Conservation (phyloP, 2,888 invertebrate genomes). For the Drosophila mimetica region DNA sequence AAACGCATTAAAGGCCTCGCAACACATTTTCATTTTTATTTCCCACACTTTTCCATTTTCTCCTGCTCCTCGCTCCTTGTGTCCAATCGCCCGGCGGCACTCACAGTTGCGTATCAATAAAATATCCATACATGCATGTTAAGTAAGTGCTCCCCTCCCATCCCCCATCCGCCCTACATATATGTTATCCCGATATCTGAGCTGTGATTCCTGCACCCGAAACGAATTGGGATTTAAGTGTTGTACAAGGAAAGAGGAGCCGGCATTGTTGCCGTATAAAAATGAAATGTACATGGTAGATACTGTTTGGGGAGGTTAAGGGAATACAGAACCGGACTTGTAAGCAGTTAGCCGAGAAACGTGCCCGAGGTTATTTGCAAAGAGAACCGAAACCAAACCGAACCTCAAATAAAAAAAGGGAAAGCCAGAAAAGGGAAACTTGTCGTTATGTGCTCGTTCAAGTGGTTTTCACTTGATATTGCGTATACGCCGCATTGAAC, state of each 20-base stretch:
- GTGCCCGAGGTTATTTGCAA: constrained; percentile 53
- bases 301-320: constrained; percentile 4
- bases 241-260: constrained; percentile 54
- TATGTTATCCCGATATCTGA: constrained; percentile 35
- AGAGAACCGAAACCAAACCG: constrained; percentile 32
- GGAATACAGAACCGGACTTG: constrained; percentile 37
- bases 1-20: constrained; percentile 73
- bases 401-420: constrained; percentile 10
- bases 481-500: constrained; percentile 64
- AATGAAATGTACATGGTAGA: constrained; percentile 55
- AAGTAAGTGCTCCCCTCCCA: constrained; percentile 65
- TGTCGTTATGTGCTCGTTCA: constrained; percentile 42
- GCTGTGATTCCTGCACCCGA: constrained; percentile 73
- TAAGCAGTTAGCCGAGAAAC: constrained; percentile 52
- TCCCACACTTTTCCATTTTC: constrained; percentile 32
- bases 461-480: constrained; percentile 51
- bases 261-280: constrained; percentile 60
- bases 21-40: constrained; percentile 57
- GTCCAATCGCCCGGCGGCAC: constrained; percentile 52
- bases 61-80: not conserved
- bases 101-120: constrained; percentile 75
- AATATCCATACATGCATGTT: constrained; percentile 79
- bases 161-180: not conserved
- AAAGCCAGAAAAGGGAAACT: constrained; percentile 37
- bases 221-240: constrained; percentile 78